These are phyloP conservation scores for Axis porcinus DNA, from an alignment of 2,113 vertebrate genomes.

Conservation along the genomic window DNA sequence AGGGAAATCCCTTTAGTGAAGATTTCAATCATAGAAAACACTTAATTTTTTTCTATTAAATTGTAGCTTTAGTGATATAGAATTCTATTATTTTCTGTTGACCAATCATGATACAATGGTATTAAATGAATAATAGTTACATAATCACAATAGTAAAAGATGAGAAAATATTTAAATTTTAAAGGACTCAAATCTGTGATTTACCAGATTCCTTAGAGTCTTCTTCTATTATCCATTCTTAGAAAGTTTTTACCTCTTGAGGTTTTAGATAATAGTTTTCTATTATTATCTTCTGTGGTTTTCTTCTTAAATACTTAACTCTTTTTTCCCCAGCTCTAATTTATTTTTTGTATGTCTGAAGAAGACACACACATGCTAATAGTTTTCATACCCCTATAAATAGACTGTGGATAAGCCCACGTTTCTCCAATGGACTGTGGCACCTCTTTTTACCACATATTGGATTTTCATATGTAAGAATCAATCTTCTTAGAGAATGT, in stretches of 20 bases:
- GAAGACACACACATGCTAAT: background rate
- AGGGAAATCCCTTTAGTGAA: background rate
- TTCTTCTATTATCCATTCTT: background rate
- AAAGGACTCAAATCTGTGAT: background rate
- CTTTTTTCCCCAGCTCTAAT: background rate
- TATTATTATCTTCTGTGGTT: background rate
- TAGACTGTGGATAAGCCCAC: background rate
- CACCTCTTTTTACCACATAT: background rate
- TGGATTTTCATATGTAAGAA: background rate
- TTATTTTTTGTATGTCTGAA: background rate
- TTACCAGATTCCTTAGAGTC: background rate
- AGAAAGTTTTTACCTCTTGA: background rate
- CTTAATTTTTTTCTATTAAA: background rate
- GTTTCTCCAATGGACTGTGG: background rate
- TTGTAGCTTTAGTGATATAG: background rate
- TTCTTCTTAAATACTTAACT: slow-evolving; percentile 12
- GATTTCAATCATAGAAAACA: background rate
- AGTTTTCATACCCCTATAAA: background rate
- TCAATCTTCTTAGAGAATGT: background rate
- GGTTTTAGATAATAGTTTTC: background rate
- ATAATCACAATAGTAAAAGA: background rate
- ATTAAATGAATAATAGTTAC: background rate
- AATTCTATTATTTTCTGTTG: background rate
- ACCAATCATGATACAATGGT: background rate
- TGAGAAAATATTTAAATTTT: background rate